These are phyloP conservation scores for Acanthisitta chloris DNA, from an alignment of 2,113 vertebrate species.

Conservation along the genomic window DNA sequence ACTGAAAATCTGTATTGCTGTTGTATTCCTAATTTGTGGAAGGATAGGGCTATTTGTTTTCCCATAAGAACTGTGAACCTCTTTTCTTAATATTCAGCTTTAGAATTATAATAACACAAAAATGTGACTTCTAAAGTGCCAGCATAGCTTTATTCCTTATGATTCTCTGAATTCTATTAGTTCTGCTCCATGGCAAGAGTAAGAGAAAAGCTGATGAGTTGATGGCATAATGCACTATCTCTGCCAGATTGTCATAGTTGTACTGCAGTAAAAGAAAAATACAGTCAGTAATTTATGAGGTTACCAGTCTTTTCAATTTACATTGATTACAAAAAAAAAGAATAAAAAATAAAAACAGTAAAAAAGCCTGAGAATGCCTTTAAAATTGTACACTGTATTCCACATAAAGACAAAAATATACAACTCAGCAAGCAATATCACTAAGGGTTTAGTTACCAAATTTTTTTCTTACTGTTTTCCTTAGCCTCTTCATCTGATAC, in stretches of 20 bases:
- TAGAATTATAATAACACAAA: neutral
- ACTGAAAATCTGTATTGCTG: neutral
- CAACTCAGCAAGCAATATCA: neutral
- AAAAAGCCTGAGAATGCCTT: rapidly evolving
- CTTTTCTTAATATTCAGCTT: neutral
- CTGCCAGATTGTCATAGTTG: neutral
- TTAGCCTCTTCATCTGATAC: neutral
- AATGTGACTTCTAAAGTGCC: neutral
- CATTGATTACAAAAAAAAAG: neutral
- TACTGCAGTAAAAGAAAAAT: neutral
- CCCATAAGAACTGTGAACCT: neutral
- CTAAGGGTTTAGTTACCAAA: neutral
- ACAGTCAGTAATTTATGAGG: neutral
- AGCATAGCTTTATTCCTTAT: neutral
- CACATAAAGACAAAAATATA: neutral
- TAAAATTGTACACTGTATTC: neutral
- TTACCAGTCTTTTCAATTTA: neutral
- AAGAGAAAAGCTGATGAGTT: neutral
- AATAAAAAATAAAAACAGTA: neutral
- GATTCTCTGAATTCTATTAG: neutral
- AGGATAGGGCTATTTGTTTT: neutral
- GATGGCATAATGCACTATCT: neutral
- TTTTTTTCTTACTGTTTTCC: neutral
- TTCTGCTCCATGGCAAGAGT: neutral
- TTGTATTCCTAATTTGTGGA: neutral